Conservation (phyloP, 2,797 vertebrate genomes). For the Gallinago stenura region DNA sequence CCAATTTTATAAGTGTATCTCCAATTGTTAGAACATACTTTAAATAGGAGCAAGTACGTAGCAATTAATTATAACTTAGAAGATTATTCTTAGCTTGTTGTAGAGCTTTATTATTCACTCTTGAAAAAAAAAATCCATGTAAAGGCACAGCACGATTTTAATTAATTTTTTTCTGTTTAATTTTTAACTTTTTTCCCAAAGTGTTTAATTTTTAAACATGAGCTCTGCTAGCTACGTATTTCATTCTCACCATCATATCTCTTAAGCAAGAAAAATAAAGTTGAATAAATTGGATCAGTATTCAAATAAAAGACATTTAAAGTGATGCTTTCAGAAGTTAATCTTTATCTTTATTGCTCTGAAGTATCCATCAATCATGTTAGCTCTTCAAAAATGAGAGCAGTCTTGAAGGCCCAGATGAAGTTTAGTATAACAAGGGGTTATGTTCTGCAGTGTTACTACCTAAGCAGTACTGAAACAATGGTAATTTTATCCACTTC, state of each 20-base stretch:
- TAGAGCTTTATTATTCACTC: slow-evolving; percentile 57
- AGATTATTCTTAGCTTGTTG: slow-evolving; percentile 63
- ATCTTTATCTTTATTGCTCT: slow-evolving; percentile 48
- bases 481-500: neutral
- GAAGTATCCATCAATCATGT: slow-evolving; percentile 53
- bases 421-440: slow-evolving; percentile 11
- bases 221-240: slow-evolving; percentile 24
- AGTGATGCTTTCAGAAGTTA: slow-evolving; percentile 53
- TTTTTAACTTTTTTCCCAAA: slow-evolving; percentile 60
- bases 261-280: slow-evolving; percentile 58
- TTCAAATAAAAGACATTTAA: slow-evolving; percentile 64
- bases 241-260: slow-evolving; percentile 49
- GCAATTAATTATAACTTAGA: slow-evolving; percentile 72
- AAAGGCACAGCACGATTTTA: slow-evolving; percentile 56
- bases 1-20: slow-evolving; percentile 66
- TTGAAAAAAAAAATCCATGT: slow-evolving; percentile 15
- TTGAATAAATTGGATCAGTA: slow-evolving; percentile 60
- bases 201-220: slow-evolving; percentile 64
- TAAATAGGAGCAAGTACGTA: slow-evolving; percentile 69
- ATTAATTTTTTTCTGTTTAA: slow-evolving; percentile 64
- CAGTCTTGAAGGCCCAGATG: neutral
- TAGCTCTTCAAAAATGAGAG: slow-evolving; percentile 54
- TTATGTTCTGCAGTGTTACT: slow-evolving; percentile 20
- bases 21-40: slow-evolving; percentile 63
- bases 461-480: neutral